Percentiles rank a stretch among this genome's conserved stretches.
phyloP scores from a whole-genome alignment of 2,888 invertebrate genomes.

The Euzophera pinguis region DNA sequence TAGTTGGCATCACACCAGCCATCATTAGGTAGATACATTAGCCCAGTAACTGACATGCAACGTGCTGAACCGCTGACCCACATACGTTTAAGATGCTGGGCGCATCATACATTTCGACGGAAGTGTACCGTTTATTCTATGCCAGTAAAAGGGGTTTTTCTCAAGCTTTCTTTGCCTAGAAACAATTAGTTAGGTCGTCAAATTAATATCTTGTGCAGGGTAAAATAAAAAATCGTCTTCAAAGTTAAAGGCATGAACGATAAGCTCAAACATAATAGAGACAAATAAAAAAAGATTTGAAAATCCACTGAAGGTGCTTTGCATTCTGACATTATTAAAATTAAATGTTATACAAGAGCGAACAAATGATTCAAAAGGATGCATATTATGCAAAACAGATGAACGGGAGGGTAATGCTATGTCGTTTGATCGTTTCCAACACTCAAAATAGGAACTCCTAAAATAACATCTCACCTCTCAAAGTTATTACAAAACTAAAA shows the following conservation, averaged over 20 bases:
- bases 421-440: background rate
- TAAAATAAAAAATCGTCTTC: too few species aligned
- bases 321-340: too few species aligned
- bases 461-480: constrained; percentile 9
- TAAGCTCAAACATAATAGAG: too few species aligned
- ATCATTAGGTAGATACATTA: constrained; percentile 28
- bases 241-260: too few species aligned
- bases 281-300: too few species aligned
- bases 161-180: constrained; percentile 6
- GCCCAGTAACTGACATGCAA: constrained; percentile 33
- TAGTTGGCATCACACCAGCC: constrained; percentile 29
- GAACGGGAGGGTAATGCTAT: background rate
- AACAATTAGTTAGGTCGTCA: background rate
- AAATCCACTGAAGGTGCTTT: too few species aligned
- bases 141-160: constrained; percentile 12
- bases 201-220: too few species aligned
- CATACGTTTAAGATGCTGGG: constrained; percentile 26
- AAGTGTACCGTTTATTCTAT: background rate
- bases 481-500: constrained; percentile 8
- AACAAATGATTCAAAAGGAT: background rate
- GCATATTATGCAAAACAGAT: constrained; percentile 1
- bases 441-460: constrained; percentile 9
- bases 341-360: too few species aligned
- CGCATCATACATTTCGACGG: constrained; percentile 30
- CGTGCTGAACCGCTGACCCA: constrained; percentile 27